These are phyloP conservation scores for Eucidaris tribuloides DNA, from an alignment of 35 echinoderm and acorn worm species.

Conservation along the genomic window DNA sequence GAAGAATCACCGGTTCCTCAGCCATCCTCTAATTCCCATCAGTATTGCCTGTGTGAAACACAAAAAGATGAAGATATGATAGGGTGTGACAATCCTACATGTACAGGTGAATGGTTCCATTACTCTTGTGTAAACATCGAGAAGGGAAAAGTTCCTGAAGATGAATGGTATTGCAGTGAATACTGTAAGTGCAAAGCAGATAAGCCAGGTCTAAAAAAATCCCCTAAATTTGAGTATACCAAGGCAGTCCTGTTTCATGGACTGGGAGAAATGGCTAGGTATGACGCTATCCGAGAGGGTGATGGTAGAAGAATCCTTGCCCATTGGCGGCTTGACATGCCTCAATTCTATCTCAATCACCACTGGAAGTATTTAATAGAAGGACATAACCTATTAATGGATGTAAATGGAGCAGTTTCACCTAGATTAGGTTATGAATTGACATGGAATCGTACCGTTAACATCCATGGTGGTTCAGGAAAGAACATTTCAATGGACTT, in stretches of 20 bases:
- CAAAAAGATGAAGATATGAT: neutral
- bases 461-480: constrained; percentile 5
- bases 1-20: neutral
- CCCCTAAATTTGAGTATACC: neutral
- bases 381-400: neutral
- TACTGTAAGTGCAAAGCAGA: no score
- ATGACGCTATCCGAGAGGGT: neutral
- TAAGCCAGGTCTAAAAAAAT: neutral
- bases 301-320: constrained; percentile 6
- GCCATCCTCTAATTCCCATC: neutral
- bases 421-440: constrained; percentile 12
- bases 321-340: constrained; percentile 9
- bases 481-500: constrained; percentile 1
- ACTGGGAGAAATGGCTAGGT: neutral
- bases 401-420: constrained; percentile 7
- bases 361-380: constrained; percentile 14
- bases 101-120: neutral
- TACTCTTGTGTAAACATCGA: neutral
- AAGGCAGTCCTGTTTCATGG: constrained; percentile 10
- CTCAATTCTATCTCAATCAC: neutral
- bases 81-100: neutral
- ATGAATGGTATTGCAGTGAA: no score
- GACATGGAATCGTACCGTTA: constrained; percentile 13
- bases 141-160: no score
- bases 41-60: constrained; percentile 1